A percentile compares a stretch with the other conserved stretches of the same genome.
phyloP scores from a whole-genome alignment of 2,113 vertebrate genomes.

The Proteles cristata region DNA sequence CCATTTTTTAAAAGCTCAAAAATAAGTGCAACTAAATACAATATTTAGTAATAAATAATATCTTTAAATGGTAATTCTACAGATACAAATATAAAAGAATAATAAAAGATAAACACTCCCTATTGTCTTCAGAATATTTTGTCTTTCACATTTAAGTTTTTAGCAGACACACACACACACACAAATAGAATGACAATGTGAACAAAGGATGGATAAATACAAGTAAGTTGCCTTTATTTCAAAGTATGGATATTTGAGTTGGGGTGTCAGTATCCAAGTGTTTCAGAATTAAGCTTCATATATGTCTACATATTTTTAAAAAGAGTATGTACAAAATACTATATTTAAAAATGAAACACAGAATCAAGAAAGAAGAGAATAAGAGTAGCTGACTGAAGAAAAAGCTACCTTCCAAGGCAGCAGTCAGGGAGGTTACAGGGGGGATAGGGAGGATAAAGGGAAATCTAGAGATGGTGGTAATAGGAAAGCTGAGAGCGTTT shows the following conservation, averaged over 20 bases:
- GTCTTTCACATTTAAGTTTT: not conserved
- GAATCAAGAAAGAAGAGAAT: not conserved
- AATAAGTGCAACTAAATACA: not conserved
- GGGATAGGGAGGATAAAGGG: not conserved
- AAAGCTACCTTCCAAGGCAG: not conserved
- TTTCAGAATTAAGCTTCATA: not conserved
- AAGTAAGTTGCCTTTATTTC: not conserved
- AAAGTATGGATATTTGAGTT: not conserved
- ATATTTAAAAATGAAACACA: not conserved
- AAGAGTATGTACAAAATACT: not conserved
- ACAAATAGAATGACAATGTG: not conserved
- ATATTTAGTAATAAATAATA: not conserved
- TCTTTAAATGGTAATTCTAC: not conserved
- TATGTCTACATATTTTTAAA: not conserved
- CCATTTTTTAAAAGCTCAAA: conserved; percentile 18
- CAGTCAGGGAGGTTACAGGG: not conserved
- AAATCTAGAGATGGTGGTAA: not conserved
- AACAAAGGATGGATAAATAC: not conserved
- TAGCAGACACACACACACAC: not conserved
- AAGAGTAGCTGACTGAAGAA: not conserved
- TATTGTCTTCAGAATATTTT: conserved; percentile 3
- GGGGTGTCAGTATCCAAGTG: not conserved
- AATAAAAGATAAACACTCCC: not conserved
- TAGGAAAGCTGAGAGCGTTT: not conserved
- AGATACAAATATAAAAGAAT: not conserved